phyloP scores from a whole-genome alignment of 2,113 vertebrate genomes.

The Boleophthalmus pectinirostris region DNA sequence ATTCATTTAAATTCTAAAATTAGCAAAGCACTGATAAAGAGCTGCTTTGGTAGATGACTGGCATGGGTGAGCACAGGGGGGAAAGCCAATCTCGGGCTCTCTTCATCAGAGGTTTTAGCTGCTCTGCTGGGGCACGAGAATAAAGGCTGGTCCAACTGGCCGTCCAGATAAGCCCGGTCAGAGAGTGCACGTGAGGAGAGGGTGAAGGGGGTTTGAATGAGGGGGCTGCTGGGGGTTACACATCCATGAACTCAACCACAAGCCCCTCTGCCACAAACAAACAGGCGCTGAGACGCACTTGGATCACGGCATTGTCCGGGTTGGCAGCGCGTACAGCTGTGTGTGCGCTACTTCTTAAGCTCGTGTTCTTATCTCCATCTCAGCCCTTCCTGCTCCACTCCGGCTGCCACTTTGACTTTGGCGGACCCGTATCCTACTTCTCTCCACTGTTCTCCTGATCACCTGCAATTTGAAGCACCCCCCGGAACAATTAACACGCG shows the following conservation, averaged over 20 bases:
- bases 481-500: slow-evolving; percentile 27
- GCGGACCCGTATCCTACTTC: slow-evolving; percentile 17
- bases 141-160: slow-evolving; percentile 72
- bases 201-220: slow-evolving; percentile 50
- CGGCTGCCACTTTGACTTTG: slow-evolving; percentile 35
- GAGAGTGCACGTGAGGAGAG: slow-evolving; percentile 40
- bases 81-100: slow-evolving; percentile 42
- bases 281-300: slow-evolving; percentile 52
- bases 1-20: slow-evolving; percentile 69
- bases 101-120: slow-evolving; percentile 57
- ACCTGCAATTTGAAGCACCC: slow-evolving; percentile 29
- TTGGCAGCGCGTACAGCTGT: slow-evolving; percentile 46
- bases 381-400: slow-evolving; percentile 52
- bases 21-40: slow-evolving; percentile 65
- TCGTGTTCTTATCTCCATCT: slow-evolving; percentile 60
- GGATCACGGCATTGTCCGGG: slow-evolving; percentile 59
- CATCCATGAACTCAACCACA: slow-evolving; percentile 14
- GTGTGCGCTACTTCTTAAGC: slow-evolving; percentile 30
- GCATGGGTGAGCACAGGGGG: slow-evolving; percentile 35
- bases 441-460: slow-evolving; percentile 35
- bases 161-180: slow-evolving; percentile 66
- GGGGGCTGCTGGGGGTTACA: slow-evolving; percentile 47
- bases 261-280: slow-evolving; percentile 16
- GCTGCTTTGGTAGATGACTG: slow-evolving; percentile 44
- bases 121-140: slow-evolving; percentile 69